Evolutionary conservation across 2,888 invertebrate genomes (phyloP).

Genomic region (Empis stercorea): DNA sequence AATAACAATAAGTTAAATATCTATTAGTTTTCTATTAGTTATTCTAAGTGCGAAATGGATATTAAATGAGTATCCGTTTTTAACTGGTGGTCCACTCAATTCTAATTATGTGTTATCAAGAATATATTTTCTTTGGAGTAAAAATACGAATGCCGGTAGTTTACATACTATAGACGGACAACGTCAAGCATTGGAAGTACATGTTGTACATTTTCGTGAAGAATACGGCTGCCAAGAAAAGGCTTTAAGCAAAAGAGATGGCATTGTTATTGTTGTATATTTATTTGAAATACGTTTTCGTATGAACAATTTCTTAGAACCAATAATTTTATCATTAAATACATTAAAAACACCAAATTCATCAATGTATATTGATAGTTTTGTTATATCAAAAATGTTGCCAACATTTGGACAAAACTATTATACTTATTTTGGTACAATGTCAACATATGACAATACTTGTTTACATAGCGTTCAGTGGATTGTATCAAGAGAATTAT

Average conservation of each 20-base stretch:
- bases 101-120: constrained; percentile 51
- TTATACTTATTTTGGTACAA: constrained; percentile 49
- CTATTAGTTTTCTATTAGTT: too few relatives aligned
- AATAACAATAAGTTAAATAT: too few relatives aligned
- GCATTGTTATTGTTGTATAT: constrained; percentile 46
- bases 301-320: constrained; percentile 16
- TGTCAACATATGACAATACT: constrained; percentile 30
- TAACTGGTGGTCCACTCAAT: constrained; percentile 45
- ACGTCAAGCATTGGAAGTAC: constrained; percentile 46
- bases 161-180: constrained; percentile 48
- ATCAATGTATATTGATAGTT: constrained; percentile 38
- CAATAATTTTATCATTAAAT: constrained; percentile 23
- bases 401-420: constrained; percentile 48
- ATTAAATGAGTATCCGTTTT: constrained; percentile 41
- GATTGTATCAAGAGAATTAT: constrained; percentile 45
- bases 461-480: constrained; percentile 43
- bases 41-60: constrained; percentile 50
- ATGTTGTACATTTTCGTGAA: constrained; percentile 32
- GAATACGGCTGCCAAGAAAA: too few relatives aligned
- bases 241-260: constrained; percentile 32
- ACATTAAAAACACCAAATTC: constrained; percentile 40
- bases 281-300: constrained; percentile 40
- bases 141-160: constrained; percentile 46
- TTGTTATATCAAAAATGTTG: constrained; percentile 40
- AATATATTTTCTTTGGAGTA: constrained; percentile 59